A percentile compares a stretch with the other conserved stretches of the same genome.
phyloP scores from a whole-genome alignment of 2,113 vertebrate genomes.

The Stercorarius parasiticus region DNA sequence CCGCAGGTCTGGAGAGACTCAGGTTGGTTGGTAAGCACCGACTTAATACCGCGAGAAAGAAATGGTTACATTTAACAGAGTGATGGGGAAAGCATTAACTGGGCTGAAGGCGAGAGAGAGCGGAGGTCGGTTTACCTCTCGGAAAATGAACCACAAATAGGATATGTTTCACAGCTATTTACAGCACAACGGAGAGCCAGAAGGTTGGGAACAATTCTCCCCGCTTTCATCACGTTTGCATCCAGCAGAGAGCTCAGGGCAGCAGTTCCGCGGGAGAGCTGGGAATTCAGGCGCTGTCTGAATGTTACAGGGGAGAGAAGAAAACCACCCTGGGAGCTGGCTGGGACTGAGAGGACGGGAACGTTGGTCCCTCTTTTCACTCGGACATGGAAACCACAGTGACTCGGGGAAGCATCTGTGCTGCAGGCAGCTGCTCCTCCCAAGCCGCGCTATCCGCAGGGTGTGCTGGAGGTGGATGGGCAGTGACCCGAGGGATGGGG shows the following conservation, averaged over 20 bases:
- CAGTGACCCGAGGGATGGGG: neutral
- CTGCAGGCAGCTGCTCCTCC: neutral
- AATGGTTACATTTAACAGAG: neutral
- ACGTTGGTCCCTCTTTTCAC: rapidly evolving
- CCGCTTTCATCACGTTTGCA: neutral
- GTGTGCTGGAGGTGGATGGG: neutral
- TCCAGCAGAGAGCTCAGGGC: neutral
- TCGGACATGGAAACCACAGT: neutral
- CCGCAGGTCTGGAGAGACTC: neutral
- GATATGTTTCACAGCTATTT: neutral
- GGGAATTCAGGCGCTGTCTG: neutral
- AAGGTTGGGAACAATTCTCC: neutral
- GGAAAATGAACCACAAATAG: neutral
- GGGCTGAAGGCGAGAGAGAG: neutral
- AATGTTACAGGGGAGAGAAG: rapidly evolving
- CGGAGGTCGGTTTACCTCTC: neutral
- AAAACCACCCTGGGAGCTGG: neutral
- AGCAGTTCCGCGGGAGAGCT: rapidly evolving
- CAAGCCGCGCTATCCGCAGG: rapidly evolving
- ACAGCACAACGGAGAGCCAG: neutral
- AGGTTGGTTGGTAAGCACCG: neutral
- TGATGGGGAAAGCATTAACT: neutral
- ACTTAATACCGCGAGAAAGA: neutral
- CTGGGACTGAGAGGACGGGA: neutral
- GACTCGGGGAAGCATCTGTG: neutral